Conservation (phyloP, 2,888 invertebrate species). For the Diadromus collaris region DNA sequence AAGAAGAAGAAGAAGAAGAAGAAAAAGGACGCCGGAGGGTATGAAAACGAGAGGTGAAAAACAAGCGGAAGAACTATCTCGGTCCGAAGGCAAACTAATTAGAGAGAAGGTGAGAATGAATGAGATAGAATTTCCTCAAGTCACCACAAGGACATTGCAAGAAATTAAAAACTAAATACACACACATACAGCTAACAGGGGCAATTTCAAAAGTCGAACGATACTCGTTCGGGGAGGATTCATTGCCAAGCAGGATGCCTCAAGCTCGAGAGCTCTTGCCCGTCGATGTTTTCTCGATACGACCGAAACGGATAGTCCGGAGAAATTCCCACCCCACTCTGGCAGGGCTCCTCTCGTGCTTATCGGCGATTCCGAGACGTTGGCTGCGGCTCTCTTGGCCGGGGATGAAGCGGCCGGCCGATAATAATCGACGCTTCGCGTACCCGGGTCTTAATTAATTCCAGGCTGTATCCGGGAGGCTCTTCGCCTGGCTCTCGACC, state of each 20-base stretch:
- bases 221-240: slow-evolving; percentile 34
- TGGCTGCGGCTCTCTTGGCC: slow-evolving; percentile 3
- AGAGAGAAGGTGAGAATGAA: slow-evolving; percentile 20
- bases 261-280: slow-evolving; percentile 10
- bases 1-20: slow-evolving; percentile 12
- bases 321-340: slow-evolving; percentile 23
- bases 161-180: neutral
- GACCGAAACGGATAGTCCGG: slow-evolving; percentile 15
- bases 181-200: neutral
- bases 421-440: slow-evolving; percentile 69
- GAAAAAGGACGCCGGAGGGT: neutral
- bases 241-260: slow-evolving; percentile 20
- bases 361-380: slow-evolving; percentile 54
- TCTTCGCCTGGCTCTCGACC: slow-evolving; percentile 13
- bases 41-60: slow-evolving; percentile 15
- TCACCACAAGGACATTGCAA: slow-evolving; percentile 6
- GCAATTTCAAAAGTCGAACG: slow-evolving; percentile 42
- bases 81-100: slow-evolving; percentile 41
- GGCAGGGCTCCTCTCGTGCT: slow-evolving; percentile 50
- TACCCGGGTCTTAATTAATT: slow-evolving; percentile 73
- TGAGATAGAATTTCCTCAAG: slow-evolving; percentile 19
- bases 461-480: slow-evolving; percentile 62
- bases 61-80: slow-evolving; percentile 29
- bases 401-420: slow-evolving; percentile 46
- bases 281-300: slow-evolving; percentile 43